Evolutionary conservation across 2,113 vertebrate genomes (phyloP), one percentile per base, ranked within the genome.

Genomic region (Astur gentilis): DNA sequence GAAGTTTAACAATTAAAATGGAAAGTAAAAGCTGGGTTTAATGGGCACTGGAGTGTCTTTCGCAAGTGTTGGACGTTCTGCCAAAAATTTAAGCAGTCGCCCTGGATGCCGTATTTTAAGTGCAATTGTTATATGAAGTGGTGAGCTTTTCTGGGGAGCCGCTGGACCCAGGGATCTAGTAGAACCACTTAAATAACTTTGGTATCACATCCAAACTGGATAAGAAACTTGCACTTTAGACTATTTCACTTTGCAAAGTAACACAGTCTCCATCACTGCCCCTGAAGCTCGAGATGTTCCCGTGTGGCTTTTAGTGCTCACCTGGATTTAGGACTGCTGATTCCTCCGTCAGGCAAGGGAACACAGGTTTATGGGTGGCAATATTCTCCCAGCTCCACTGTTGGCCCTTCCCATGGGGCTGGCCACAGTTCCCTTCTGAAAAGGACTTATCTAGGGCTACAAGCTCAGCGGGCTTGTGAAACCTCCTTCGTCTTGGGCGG

Each of bases 361-460:
- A 11, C 5, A 1, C 2, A 1, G 0, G 1, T 6, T 47, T 2
- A 0, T 8, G 66, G n/a, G 8, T 22, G 62, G 9, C 4, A 21
- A 1, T 4, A 27, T 26, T 29, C 27, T 60, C 55, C 64, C 31
- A 61, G 36, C 34, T 42, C 77, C 9, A 0, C 36, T 20, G 29
- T 15, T 2, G 10, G 20, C 52, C 38, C 26, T 88, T 66, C 25
- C 65, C 6, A 0, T 13, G 45, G 18, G 10, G 14, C 8, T 81
- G 27, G 45, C 36, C 22, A 1, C 1, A 23, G 27, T 3, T 49
- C 17, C 50, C 19, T 7, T 12, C 57, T 77, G 76, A 3, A n/a
- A 86, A 49, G n/a, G 7, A 2, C 17, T 66, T 4, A 5, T 4
- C 16, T 10, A 3, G 32, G 21, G 72, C 16, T 67, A 19, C 5